Evolutionary conservation across 2,888 invertebrate genomes (phyloP).

Genomic region (Nyleta sp.): DNA sequence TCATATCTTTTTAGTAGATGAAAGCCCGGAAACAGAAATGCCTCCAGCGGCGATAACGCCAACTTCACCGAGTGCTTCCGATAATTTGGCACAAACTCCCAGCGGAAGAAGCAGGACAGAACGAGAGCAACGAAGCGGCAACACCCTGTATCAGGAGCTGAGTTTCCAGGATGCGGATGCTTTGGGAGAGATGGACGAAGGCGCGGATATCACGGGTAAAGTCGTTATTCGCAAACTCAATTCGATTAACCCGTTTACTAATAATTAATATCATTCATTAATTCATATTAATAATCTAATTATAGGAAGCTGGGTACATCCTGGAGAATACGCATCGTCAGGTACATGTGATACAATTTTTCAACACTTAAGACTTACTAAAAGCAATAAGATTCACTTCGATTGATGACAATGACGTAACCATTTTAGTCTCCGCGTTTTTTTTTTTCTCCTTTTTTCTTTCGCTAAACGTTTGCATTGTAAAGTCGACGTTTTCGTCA

Average conservation of each 20-base stretch:
- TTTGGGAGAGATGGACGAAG: constrained; percentile 92
- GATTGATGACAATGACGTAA: too few relatives aligned
- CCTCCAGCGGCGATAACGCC: constrained; percentile 77
- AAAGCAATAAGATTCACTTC: too few relatives aligned
- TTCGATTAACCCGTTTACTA: neutral
- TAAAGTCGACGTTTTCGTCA: too few relatives aligned
- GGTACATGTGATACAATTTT: constrained; percentile 86
- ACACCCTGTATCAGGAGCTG: constrained; percentile 96
- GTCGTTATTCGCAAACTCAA: neutral
- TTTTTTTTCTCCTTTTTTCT: neutral
- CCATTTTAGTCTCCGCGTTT: neutral
- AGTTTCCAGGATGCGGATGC: constrained; percentile 95
- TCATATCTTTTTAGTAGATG: constrained; percentile 69
- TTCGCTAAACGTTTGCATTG: too few relatives aligned
- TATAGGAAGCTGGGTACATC: constrained; percentile 98
- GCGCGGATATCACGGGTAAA: constrained; percentile 96
- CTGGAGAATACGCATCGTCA: constrained; percentile 99
- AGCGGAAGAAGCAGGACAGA: constrained; percentile 87
- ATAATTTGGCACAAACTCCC: constrained; percentile 82
- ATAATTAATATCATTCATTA: constrained; percentile 17
- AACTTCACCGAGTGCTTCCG: constrained; percentile 79
- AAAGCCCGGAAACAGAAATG: constrained; percentile 80
- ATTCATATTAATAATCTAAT: constrained; percentile 60
- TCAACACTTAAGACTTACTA: too few relatives aligned
- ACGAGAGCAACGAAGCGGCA: constrained; percentile 94